Evolutionary conservation across 2,888 invertebrate species (phyloP).

Genomic region (Conus canariensis): DNA sequence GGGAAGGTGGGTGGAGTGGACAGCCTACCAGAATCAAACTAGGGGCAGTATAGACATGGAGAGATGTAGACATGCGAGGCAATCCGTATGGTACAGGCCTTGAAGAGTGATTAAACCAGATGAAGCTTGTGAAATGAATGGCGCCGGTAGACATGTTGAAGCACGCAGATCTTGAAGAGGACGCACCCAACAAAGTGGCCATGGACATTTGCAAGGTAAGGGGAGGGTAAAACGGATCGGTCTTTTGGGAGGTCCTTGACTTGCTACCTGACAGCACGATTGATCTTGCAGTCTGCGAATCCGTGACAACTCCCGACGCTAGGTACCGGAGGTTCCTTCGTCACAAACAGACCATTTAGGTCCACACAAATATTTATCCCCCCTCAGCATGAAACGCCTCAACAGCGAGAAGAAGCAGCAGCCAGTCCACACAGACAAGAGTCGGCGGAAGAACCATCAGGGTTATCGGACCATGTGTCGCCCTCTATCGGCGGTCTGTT

Average conservation of each 20-base stretch:
- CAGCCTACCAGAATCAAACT: too few species aligned
- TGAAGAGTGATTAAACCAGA: not conserved
- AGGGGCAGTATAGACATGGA: too few species aligned
- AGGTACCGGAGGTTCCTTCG: too few species aligned
- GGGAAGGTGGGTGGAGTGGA: too few species aligned
- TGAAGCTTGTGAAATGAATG: not conserved
- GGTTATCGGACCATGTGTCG: not conserved
- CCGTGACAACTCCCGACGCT: not conserved
- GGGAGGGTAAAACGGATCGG: too few species aligned
- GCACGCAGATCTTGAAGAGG: too few species aligned
- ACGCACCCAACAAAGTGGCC: too few species aligned
- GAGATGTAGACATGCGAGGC: too few species aligned
- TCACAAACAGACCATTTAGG: not conserved
- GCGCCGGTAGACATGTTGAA: not conserved
- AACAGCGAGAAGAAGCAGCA: not conserved
- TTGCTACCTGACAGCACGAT: not conserved
- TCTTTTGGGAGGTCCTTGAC: too few species aligned
- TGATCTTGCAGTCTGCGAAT: not conserved
- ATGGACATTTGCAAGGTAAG: too few species aligned
- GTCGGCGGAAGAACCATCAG: not conserved
- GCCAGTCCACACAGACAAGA: not conserved
- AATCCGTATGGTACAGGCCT: not conserved
- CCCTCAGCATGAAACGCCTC: not conserved
- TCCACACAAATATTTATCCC: not conserved
- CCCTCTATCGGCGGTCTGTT: not conserved